phyloP scores from a whole-genome alignment of 1,140 invertebrate species.

The Lordiphosa stackelbergi region DNA sequence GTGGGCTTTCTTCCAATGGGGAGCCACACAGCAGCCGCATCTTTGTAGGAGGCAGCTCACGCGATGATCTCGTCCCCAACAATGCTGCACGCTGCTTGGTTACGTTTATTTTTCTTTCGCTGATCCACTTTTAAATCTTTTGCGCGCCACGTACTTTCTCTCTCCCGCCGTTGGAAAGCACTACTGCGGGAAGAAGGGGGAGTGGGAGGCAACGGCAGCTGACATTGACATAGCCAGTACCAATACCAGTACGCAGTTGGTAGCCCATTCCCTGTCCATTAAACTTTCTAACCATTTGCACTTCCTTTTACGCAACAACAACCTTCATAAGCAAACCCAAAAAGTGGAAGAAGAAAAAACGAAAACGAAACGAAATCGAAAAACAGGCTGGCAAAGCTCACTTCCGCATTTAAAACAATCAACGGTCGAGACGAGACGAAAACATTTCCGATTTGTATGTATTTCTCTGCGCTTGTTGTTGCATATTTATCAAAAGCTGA shows the following conservation, averaged over 20 bases:
- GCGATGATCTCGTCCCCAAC: constrained; percentile 35
- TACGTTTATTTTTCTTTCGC: constrained; percentile 70
- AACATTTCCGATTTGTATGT: constrained; percentile 54
- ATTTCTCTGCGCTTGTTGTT: constrained; percentile 16
- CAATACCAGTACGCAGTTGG: neutral
- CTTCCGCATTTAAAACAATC: constrained; percentile 57
- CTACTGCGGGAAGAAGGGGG: constrained; percentile 11
- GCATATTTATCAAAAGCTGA: constrained; percentile 27
- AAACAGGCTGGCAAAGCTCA: constrained; percentile 38
- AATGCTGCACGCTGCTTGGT: constrained; percentile 57
- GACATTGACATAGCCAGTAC: constrained; percentile 40
- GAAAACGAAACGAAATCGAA: constrained; percentile 55
- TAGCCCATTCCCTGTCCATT: constrained; percentile 14
- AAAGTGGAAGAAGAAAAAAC: constrained; percentile 25
- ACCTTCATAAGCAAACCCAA: constrained; percentile 59
- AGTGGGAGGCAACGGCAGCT: constrained; percentile 11
- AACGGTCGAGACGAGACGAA: constrained; percentile 30
- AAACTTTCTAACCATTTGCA: constrained; percentile 73
- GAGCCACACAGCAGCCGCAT: constrained; percentile 18
- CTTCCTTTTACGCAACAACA: constrained; percentile 73
- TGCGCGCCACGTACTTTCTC: constrained; percentile 50
- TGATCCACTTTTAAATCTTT: constrained; percentile 74
- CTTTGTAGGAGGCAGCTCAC: constrained; percentile 59
- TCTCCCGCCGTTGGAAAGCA: constrained; percentile 71
- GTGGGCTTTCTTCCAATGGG: constrained; percentile 58